These are phyloP conservation scores for Stenichneumon culpator DNA, from an alignment of 2,888 invertebrate species.

Conservation along the genomic window DNA sequence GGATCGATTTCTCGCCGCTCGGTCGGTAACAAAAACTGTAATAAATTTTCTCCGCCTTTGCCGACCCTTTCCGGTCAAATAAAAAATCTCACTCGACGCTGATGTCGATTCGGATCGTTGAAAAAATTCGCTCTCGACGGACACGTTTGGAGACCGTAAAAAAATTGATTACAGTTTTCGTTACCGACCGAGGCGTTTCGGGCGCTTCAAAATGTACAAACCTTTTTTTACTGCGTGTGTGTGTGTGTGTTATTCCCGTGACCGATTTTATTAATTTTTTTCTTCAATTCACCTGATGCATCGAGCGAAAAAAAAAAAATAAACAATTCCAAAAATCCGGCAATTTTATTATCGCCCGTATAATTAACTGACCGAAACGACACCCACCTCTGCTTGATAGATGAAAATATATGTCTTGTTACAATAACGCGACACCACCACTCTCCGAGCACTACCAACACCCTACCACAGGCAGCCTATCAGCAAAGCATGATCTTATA, in stretches of 20 bases:
- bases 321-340: neutral
- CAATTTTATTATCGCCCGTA: neutral
- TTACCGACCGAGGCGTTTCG: too few relatives aligned
- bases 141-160: neutral
- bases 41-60: too few relatives aligned
- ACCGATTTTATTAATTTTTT: neutral
- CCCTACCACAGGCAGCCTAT: conserved; percentile 83
- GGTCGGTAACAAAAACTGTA: too few relatives aligned
- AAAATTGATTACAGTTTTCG: neutral
- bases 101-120: too few relatives aligned
- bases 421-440: conserved; percentile 74
- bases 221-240: too few relatives aligned
- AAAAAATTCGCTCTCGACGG: too few relatives aligned
- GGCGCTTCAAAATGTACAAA: too few relatives aligned
- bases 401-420: conserved; percentile 59
- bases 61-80: too few relatives aligned
- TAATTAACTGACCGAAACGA: conserved; percentile 52
- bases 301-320: too few relatives aligned
- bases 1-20: too few relatives aligned
- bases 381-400: conserved; percentile 60
- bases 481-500: conserved; percentile 82
- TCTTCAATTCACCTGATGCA: too few relatives aligned
- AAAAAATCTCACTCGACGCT: too few relatives aligned
- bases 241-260: conserved; percentile 4
- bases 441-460: conserved; percentile 84